Conservation (phyloP, 2,888 invertebrate genomes). For the Polymixis flavicincta region DNA sequence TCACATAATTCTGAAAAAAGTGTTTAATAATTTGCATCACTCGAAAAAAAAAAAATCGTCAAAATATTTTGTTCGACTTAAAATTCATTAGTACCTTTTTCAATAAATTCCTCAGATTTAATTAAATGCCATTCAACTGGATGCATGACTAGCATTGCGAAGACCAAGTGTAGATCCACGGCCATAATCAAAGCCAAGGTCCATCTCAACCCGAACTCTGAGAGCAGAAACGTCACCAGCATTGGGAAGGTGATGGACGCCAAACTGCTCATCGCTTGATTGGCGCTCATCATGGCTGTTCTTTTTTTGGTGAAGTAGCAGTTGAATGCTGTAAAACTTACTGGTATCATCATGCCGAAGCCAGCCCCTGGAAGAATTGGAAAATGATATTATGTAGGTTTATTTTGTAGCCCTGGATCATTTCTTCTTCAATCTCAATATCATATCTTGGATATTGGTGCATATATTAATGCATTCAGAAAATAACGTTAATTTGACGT, state of each 20-base stretch:
- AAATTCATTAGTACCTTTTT: slow-evolving; percentile 63
- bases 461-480: no score
- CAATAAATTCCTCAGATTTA: slow-evolving; percentile 65
- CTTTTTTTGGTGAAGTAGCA: slow-evolving; percentile 93
- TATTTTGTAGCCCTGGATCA: not conserved
- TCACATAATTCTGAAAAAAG: slow-evolving; percentile 50
- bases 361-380: slow-evolving; percentile 90
- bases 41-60: no score
- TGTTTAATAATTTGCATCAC: not conserved
- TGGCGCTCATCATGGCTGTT: slow-evolving; percentile 93
- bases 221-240: slow-evolving; percentile 91
- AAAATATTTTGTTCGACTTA: no score
- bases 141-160: slow-evolving; percentile 93
- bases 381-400: not conserved
- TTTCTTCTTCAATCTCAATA: not conserved
- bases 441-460: not conserved
- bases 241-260: slow-evolving; percentile 93
- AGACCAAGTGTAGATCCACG: slow-evolving; percentile 92
- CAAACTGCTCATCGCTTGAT: slow-evolving; percentile 93
- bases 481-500: no score
- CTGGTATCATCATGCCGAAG: slow-evolving; percentile 93
- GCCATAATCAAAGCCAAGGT: slow-evolving; percentile 92
- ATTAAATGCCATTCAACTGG: slow-evolving; percentile 94
- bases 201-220: slow-evolving; percentile 93
- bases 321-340: slow-evolving; percentile 94